Percentiles rank a stretch among this genome's conserved stretches.
phyloP scores from a whole-genome alignment of 2,888 invertebrate genomes.

The Eumerus sabulonum region DNA sequence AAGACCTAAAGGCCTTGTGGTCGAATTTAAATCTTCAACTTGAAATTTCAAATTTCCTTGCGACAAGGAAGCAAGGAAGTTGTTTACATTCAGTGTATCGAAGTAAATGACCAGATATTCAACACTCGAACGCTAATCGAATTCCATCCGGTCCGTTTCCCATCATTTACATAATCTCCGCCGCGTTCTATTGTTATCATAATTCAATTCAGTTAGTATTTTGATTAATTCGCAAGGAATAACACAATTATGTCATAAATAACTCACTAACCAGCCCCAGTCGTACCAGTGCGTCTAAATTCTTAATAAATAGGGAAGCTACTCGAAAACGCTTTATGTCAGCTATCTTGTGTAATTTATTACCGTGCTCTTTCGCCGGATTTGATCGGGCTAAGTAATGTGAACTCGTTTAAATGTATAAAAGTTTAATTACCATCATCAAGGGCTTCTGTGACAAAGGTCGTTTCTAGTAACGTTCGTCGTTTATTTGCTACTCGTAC shows the following conservation, averaged over 20 bases:
- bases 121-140: slow-evolving; percentile 60
- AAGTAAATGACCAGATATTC: slow-evolving; percentile 18
- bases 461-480: slow-evolving; percentile 17
- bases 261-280: slow-evolving; percentile 16
- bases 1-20: slow-evolving; percentile 13
- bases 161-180: slow-evolving; percentile 63
- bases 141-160: slow-evolving; percentile 63
- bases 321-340: slow-evolving; percentile 36
- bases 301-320: slow-evolving; percentile 24
- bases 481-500: slow-evolving; percentile 1
- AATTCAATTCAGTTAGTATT: slow-evolving; percentile 65
- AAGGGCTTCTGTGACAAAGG: slow-evolving; percentile 36
- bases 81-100: slow-evolving; percentile 29
- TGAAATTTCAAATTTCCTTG: slow-evolving; percentile 19
- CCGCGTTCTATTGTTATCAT: slow-evolving; percentile 58
- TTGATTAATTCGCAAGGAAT: slow-evolving; percentile 59
- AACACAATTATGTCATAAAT: slow-evolving; percentile 64
- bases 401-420: slow-evolving; percentile 62
- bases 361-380: slow-evolving; percentile 20
- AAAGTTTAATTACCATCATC: slow-evolving; percentile 63
- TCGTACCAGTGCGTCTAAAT: slow-evolving; percentile 13
- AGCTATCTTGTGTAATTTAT: slow-evolving; percentile 57
- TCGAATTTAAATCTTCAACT: slow-evolving; percentile 47
- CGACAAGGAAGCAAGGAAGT: slow-evolving; percentile 36
- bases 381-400: slow-evolving; percentile 51